A percentile compares a stretch with the other conserved stretches of the same genome.
phyloP scores from a whole-genome alignment of 2,797 vertebrate genomes.

The Sorex maritimensis region DNA sequence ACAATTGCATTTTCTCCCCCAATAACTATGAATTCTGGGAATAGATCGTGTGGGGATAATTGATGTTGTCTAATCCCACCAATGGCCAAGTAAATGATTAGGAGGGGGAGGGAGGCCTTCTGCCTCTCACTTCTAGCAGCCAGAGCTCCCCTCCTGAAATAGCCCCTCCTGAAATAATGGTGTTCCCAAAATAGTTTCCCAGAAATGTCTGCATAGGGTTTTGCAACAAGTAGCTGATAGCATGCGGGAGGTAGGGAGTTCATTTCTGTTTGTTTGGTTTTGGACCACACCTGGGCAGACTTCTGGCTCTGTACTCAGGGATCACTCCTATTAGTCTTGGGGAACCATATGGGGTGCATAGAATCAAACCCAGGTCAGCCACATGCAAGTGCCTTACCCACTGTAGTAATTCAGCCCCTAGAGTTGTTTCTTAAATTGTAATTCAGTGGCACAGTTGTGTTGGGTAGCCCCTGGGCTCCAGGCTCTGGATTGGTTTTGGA shows the following conservation, averaged over 20 bases:
- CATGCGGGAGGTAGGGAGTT: fast-evolving
- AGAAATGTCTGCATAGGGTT: constrained; percentile 16
- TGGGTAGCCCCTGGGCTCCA: neutral
- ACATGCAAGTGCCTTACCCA: too few species aligned
- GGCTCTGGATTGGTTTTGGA: neutral
- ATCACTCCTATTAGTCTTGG: too few species aligned
- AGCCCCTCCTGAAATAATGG: constrained; percentile 25
- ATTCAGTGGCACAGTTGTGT: neutral
- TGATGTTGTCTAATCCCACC: constrained; percentile 24
- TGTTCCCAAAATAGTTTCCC: constrained; percentile 36
- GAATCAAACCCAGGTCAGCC: too few species aligned
- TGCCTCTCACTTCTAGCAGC: constrained; percentile 21
- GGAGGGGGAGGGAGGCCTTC: constrained; percentile 31
- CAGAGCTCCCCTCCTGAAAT: neutral
- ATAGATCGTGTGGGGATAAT: constrained; percentile 65
- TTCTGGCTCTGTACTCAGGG: too few species aligned
- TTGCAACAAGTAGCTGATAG: neutral
- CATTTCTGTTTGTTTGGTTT: neutral
- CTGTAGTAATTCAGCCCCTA: neutral
- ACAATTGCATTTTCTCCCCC: constrained; percentile 80
- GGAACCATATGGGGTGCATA: too few species aligned
- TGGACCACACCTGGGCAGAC: too few species aligned
- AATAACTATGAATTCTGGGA: constrained; percentile 81
- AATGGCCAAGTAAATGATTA: neutral
- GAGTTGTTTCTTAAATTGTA: neutral